Base-by-base conservation (phyloP, 2,113 vertebrate genomes). In the Labeo rohita region DNA sequence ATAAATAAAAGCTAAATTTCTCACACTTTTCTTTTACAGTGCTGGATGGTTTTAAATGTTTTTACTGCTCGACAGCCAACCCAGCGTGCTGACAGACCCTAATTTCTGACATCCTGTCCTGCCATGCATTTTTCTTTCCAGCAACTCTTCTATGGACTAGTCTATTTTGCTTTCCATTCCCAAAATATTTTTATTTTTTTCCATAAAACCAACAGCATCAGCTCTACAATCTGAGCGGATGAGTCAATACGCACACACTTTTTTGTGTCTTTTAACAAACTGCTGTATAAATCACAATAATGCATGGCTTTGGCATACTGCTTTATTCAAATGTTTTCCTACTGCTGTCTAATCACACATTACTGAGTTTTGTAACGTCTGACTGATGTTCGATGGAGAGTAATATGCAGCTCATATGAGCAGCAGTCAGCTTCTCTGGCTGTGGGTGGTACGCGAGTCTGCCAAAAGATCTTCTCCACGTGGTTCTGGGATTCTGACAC, bases 401-500 rank as follows among this genome's bases (percentile, higher is more conserved):
- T 85, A 89, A 79, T 90, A 88, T 89, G 88, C 85, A 89, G 86
- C 88, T 91, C 89, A 77, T 82, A 80, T 87, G 78, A 84, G 89
- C 9, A 5, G 56, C 82, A 84, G 89, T 92, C 88, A 78, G 87
- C 86, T 83, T 92, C 84, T 88, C 52, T 70, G 92, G 72, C 90
- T 81, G 91, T 87, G 91, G 92, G 92, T 88, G 91, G 91, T 85
- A 85, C 86, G 47, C 65, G 83, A 79, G 7, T 1, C 88, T 63
- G 86, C 78, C 85, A 86, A 23, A 65, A 75, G 86, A 86, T 61
- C 11, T 10, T 16, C 54, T 74, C 34, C 68, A 84, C 39, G 18
- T 47, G 50, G 18, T 83, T 23, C 36, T 73, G 36, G 45, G 74
- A 39, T 36, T 12, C 9, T 54, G 59, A 52, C 59, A 59, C 23